phyloP scores from a whole-genome alignment of 2,888 invertebrate genomes.

The Phytoseiulus persimilis region DNA sequence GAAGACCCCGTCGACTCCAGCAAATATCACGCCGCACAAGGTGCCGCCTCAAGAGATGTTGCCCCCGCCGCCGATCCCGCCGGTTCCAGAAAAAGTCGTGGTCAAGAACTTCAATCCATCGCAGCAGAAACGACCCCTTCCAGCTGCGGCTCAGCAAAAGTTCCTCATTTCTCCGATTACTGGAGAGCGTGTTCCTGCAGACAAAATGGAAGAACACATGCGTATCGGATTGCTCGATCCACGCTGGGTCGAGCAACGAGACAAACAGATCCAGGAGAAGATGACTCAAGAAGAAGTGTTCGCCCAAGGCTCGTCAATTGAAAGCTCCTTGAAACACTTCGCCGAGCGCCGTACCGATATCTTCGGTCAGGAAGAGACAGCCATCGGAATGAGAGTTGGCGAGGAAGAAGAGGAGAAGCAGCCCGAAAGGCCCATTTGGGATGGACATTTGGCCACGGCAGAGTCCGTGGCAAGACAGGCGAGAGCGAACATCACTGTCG shows the following conservation, averaged over 20 bases:
- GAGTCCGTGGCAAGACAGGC: constrained; percentile 91
- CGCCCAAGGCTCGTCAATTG: constrained; percentile 77
- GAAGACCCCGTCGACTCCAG: neutral
- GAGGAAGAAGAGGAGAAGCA: constrained; percentile 50
- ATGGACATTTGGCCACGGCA: constrained; percentile 92
- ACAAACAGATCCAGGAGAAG: constrained; percentile 84
- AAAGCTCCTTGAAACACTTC: constrained; percentile 83
- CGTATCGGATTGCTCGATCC: constrained; percentile 91
- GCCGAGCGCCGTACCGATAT: constrained; percentile 99
- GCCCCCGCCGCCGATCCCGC: constrained; percentile 67
- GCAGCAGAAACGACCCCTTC: constrained; percentile 39
- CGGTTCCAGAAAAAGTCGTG: constrained; percentile 80
- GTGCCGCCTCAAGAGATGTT: constrained; percentile 48
- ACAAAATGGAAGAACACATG: constrained; percentile 96
- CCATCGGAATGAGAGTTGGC: constrained; percentile 69
- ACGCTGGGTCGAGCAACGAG: constrained; percentile 92
- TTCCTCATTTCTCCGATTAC: constrained; percentile 96
- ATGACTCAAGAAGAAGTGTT: constrained; percentile 79
- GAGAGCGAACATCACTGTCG: constrained; percentile 84
- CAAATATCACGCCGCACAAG: constrained; percentile 40
- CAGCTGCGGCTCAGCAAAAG: constrained; percentile 61
- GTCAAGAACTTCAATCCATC: constrained; percentile 88
- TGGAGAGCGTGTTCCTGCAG: constrained; percentile 91
- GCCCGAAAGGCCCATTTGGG: constrained; percentile 71
- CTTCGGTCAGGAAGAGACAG: constrained; percentile 97